Base-by-base conservation (phyloP, 2,113 vertebrate species). In the Lynx canadensis region DNA sequence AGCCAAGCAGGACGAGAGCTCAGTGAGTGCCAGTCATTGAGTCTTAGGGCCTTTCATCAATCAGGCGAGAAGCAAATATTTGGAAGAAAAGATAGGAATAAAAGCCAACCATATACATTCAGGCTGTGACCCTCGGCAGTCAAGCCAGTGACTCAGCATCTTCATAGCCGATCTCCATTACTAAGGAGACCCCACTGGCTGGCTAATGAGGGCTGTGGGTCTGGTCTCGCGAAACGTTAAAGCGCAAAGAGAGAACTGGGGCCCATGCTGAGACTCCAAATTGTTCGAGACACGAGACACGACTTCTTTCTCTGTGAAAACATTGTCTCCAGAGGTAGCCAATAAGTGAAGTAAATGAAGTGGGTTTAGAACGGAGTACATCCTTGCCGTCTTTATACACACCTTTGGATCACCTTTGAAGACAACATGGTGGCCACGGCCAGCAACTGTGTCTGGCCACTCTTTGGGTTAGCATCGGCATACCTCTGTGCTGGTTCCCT, bases 331-430 rank as follows among this genome's bases (percentile, higher is more conserved):
- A 73, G 76, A 79, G 23, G 63, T 31, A 88, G 69, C 82, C 41
- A 89, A 45, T 45, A 45, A 45, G 8, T 45, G 45, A 91, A 89
- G 93, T 50, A 84, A 95, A 98, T 95, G 86, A 95, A 95, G 93
- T 81, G 86, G 80, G 84, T 91, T 96, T 96, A 95, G 91, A 71
- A 93, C 88, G 74, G 69, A 97, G 87, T 97, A 97, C 94, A 96
- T 97, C 97, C 96, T 89, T 48, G 5, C 81, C 79, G 41, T 66
- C 69, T 96, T 97, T 92, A 89, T 89, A 89, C 88, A 96, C 97
- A 93, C 94, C 97, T 93, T 93, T 36, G 98, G 92, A 97, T 90
- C 92, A 88, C 69, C 65, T 74, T 96, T 96, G 73, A 21, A 89
- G 48, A 80, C 92, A 96, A 91, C 96, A 94, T n/a, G 95, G 83